These are phyloP conservation scores for Acronicta leporina DNA, from an alignment of 2,888 invertebrate genomes.

Conservation along the genomic window DNA sequence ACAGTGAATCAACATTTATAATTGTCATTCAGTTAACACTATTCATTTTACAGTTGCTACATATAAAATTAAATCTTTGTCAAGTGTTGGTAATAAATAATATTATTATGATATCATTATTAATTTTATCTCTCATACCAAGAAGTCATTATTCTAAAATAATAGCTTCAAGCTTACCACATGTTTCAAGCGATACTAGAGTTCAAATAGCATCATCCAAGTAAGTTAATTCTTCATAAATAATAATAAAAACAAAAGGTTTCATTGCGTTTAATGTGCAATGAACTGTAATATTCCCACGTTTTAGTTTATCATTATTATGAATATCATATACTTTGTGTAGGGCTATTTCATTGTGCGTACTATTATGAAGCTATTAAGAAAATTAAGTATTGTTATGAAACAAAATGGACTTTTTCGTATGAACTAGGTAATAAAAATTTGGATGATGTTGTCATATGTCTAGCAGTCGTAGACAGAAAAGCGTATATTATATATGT, in stretches of 20 bases:
- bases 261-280: slow-evolving; percentile 51
- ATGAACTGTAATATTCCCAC: slow-evolving; percentile 55
- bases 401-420: slow-evolving; percentile 3
- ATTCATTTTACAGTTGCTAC: not conserved
- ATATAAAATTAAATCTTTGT: not conserved
- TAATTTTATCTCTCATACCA: slow-evolving; percentile 8
- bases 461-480: not conserved
- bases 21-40: not conserved
- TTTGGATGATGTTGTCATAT: not conserved
- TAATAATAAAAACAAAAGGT: slow-evolving; percentile 47
- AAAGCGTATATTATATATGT: not conserved
- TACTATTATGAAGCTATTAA: slow-evolving; percentile 35
- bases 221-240: slow-evolving; percentile 44
- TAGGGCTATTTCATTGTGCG: slow-evolving; percentile 24
- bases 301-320: slow-evolving; percentile 41
- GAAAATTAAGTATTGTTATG: slow-evolving; percentile 32
- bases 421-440: slow-evolving; percentile 5
- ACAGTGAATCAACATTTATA: too few species aligned
- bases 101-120: not conserved
- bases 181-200: slow-evolving; percentile 26
- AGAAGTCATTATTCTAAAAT: slow-evolving; percentile 23
- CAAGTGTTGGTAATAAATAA: not conserved
- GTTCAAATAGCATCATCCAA: slow-evolving; percentile 15
- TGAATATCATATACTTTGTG: slow-evolving; percentile 21
- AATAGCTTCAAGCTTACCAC: slow-evolving; percentile 24